These are phyloP conservation scores for Dusona sp. DNA, from an alignment of 2,888 invertebrate genomes.

Conservation along the genomic window DNA sequence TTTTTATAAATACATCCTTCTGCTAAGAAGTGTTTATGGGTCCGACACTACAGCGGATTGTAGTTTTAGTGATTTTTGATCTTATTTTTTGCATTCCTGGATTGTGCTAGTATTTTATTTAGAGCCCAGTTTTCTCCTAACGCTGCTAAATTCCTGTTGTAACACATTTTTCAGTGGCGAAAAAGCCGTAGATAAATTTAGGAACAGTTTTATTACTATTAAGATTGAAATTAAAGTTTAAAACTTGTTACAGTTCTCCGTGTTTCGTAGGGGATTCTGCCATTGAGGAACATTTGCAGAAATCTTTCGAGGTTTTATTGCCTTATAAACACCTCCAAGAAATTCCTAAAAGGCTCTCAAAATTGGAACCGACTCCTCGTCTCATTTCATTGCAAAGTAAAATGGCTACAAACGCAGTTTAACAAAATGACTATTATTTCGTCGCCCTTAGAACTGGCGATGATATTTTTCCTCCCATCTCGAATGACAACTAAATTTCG, in stretches of 20 bases:
- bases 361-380: neutral
- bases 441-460: neutral
- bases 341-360: neutral
- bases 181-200: neutral
- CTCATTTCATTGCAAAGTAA: conserved; percentile 68
- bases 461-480: conserved; percentile 47
- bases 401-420: conserved; percentile 65
- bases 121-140: neutral
- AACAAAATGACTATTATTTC: conserved; percentile 70
- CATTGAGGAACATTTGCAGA: neutral
- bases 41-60: neutral
- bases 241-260: neutral
- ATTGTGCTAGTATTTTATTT: neutral
- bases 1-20: neutral
- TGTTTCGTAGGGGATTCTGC: neutral
- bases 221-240: neutral
- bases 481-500: conserved; percentile 21
- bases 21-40: neutral
- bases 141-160: neutral
- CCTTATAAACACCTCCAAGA: conserved; percentile 1
- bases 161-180: neutral
- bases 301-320: neutral
- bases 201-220: neutral
- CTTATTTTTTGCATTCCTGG: neutral
- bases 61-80: neutral